A percentile compares a stretch with the other conserved stretches of the same genome.
Conservation (phyloP, 1,140 invertebrate species). For the Triops cancriformis region DNA sequence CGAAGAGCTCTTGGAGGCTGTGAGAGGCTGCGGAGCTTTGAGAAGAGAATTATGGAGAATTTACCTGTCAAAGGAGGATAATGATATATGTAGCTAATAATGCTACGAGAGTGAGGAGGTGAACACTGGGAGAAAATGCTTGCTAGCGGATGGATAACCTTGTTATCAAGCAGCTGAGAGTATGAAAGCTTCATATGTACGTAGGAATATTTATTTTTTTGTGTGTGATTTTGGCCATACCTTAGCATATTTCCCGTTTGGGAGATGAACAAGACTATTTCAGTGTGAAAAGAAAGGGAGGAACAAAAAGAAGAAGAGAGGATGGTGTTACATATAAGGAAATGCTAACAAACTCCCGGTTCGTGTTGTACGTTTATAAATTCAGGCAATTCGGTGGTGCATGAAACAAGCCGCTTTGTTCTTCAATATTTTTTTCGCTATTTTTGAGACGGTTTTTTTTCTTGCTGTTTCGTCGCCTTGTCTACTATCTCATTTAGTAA, state of each 20-base stretch:
- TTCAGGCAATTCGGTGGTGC: neutral
- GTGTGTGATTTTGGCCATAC: neutral
- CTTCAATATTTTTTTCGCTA: neutral
- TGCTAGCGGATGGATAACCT: neutral
- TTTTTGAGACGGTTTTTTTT: neutral
- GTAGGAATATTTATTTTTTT: neutral
- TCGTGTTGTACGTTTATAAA: neutral
- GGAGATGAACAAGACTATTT: neutral
- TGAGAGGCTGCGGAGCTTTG: neutral
- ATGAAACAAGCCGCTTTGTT: neutral
- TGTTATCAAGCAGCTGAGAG: neutral
- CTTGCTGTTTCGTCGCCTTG: neutral
- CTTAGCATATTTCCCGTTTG: neutral
- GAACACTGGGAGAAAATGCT: neutral
- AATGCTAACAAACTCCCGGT: neutral
- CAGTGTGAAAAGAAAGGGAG: neutral
- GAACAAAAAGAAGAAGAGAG: neutral
- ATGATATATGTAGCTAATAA: conserved; percentile 2
- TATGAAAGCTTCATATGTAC: neutral
- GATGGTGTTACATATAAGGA: neutral
- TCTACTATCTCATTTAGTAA: neutral
- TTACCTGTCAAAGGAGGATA: neutral
- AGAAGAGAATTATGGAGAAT: too few relatives aligned
- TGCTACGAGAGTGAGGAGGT: neutral
- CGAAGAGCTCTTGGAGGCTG: neutral